Conservation (phyloP, 2,797 vertebrate species). For the Saguinus oedipus region DNA sequence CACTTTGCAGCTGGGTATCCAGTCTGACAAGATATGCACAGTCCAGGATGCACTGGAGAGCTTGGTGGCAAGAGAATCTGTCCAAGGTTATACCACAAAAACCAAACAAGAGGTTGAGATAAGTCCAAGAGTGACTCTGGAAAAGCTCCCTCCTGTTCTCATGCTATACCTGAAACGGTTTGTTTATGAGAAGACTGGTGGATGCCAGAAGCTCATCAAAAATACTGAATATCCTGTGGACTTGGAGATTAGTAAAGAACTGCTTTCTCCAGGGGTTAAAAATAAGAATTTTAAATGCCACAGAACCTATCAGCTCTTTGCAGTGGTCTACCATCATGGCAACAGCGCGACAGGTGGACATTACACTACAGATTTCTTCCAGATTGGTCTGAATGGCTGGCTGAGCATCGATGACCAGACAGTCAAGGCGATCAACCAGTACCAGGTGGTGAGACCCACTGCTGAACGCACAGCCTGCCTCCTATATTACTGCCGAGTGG, state of each 20-base stretch:
- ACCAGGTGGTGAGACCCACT: slow-evolving; percentile 96
- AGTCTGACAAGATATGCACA: too few relatives aligned
- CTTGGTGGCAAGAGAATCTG: too few relatives aligned
- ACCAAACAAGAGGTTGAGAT: slow-evolving; percentile 88
- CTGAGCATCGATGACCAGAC: slow-evolving; percentile 99
- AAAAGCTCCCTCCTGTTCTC: slow-evolving; percentile 96
- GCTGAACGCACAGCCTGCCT: slow-evolving; percentile 98
- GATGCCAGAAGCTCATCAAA: slow-evolving; percentile 98
- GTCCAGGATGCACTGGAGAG: too few relatives aligned
- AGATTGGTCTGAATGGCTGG: slow-evolving; percentile 99
- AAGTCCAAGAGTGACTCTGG: slow-evolving; percentile 96
- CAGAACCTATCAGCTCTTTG: too few relatives aligned
- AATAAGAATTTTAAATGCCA: too few relatives aligned
- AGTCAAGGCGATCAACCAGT: slow-evolving; percentile 95
- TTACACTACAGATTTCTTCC: slow-evolving; percentile 99
- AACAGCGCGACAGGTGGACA: slow-evolving; percentile 98
- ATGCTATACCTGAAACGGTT: slow-evolving; percentile 98
- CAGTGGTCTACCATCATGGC: slow-evolving; percentile 99
- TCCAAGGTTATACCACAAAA: too few relatives aligned
- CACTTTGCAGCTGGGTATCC: too few relatives aligned
- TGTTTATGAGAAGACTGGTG: slow-evolving; percentile 97
- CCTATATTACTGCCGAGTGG: slow-evolving; percentile 98
- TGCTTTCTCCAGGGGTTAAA: too few relatives aligned
- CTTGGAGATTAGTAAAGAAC: slow-evolving; percentile 97
- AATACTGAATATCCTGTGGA: slow-evolving; percentile 97